Conservation (phyloP, 2,113 vertebrate species). For the Nothobranchius kuhntae region DNA sequence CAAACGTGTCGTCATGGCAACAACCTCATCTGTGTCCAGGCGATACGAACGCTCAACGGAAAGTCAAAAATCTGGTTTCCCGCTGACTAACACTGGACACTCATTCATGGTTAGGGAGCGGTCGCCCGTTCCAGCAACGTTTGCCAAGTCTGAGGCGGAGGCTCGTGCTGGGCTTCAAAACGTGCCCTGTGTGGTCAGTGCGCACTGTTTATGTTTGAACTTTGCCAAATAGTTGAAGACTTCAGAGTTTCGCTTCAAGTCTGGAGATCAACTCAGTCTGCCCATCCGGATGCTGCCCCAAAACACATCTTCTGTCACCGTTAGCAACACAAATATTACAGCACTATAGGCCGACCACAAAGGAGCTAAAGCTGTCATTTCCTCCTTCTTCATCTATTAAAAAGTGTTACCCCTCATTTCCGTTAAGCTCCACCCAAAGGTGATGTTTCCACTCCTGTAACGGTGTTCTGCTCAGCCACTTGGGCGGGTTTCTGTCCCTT, state of each 20-base stretch:
- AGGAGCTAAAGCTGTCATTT: slow-evolving; percentile 12
- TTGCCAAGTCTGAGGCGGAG: slow-evolving; percentile 65
- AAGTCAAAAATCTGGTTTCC: slow-evolving; percentile 47
- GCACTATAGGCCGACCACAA: not conserved
- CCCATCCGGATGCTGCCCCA: slow-evolving; percentile 32
- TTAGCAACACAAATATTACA: slow-evolving; percentile 59
- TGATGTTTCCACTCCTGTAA: slow-evolving; percentile 14
- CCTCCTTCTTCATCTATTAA: slow-evolving; percentile 18
- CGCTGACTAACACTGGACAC: slow-evolving; percentile 67
- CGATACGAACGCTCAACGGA: slow-evolving; percentile 35
- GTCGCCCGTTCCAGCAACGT: slow-evolving; percentile 75
- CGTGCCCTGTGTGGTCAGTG: slow-evolving; percentile 36
- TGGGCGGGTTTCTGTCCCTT: not conserved
- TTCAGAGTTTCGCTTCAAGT: slow-evolving; percentile 70
- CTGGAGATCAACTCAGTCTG: slow-evolving; percentile 56
- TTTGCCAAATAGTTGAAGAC: slow-evolving; percentile 40
- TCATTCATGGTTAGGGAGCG: slow-evolving; percentile 76
- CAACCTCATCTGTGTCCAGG: slow-evolving; percentile 20
- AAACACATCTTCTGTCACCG: slow-evolving; percentile 47
- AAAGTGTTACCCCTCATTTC: slow-evolving; percentile 25
- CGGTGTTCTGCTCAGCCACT: not conserved
- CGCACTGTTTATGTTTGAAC: slow-evolving; percentile 36
- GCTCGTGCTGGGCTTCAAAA: slow-evolving; percentile 52
- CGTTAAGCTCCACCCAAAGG: not conserved
- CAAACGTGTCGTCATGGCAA: slow-evolving; percentile 40